Evolutionary conservation across 2,113 vertebrate species (phyloP).

Genomic region (Myrmecophaga tridactyla): DNA sequence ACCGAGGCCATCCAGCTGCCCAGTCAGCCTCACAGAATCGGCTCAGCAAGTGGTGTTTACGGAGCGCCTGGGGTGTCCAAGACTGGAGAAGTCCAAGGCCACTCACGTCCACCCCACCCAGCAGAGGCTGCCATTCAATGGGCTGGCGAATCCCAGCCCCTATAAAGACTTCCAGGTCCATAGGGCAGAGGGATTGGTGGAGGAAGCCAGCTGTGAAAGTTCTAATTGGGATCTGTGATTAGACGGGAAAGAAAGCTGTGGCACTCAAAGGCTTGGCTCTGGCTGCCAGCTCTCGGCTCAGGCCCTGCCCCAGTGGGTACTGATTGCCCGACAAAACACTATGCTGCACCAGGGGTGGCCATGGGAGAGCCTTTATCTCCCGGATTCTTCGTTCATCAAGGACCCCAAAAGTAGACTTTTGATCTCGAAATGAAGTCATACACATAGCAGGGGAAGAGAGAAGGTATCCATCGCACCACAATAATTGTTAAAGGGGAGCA

Average conservation of each 20-base stretch:
- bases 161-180: background rate
- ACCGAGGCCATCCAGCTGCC: too few species aligned
- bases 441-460: background rate
- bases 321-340: background rate
- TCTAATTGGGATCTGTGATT: background rate
- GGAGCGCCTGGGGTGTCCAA: rapidly evolving
- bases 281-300: rapidly evolving
- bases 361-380: background rate
- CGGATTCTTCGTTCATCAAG: background rate
- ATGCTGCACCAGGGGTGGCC: background rate
- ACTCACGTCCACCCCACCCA: rapidly evolving
- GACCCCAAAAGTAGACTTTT: background rate
- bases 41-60: too few species aligned
- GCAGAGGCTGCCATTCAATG: rapidly evolving
- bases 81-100: background rate
- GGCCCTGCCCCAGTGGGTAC: background rate
- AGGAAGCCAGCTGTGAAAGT: too few species aligned
- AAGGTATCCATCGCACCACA: rapidly evolving
- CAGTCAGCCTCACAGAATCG: rapidly evolving
- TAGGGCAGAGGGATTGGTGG: background rate
- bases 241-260: background rate
- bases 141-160: background rate
- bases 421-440: background rate
- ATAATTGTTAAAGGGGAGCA: background rate
- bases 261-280: background rate